These are phyloP conservation scores for Volucella bombylans DNA, from an alignment of 2,888 invertebrate genomes.

Conservation along the genomic window DNA sequence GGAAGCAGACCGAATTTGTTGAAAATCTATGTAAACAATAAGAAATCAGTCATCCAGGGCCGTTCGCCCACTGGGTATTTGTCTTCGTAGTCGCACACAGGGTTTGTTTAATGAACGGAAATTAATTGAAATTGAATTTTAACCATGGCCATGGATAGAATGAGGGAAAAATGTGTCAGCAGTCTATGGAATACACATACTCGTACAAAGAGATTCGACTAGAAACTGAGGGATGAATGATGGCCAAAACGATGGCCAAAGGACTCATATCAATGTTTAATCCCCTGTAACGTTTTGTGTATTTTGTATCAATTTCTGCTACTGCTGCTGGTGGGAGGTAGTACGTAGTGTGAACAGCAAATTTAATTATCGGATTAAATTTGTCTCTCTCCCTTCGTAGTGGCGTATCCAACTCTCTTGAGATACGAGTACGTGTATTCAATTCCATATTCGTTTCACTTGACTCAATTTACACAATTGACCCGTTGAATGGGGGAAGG, in stretches of 20 bases:
- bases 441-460: slow-evolving; percentile 57
- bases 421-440: slow-evolving; percentile 33
- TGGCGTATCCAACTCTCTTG: slow-evolving; percentile 30
- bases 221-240: slow-evolving; percentile 3
- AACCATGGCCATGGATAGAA: slow-evolving; percentile 45
- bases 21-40: slow-evolving; percentile 40
- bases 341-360: slow-evolving; percentile 69
- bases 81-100: slow-evolving; percentile 49
- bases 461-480: slow-evolving; percentile 66
- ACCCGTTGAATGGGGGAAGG: slow-evolving; percentile 1
- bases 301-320: slow-evolving; percentile 58
- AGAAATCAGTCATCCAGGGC: slow-evolving; percentile 45
- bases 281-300: slow-evolving; percentile 60
- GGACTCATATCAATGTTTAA: slow-evolving; percentile 16
- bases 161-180: slow-evolving; percentile 46
- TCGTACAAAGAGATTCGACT: no score
- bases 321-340: slow-evolving; percentile 32
- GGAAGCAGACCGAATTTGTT: slow-evolving; percentile 22
- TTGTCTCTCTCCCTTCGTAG: slow-evolving; percentile 27
- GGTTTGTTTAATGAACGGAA: slow-evolving; percentile 71
- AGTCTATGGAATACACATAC: slow-evolving; percentile 9
- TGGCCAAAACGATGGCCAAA: slow-evolving; percentile 15
- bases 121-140: slow-evolving; percentile 74
- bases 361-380: slow-evolving; percentile 73
- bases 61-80: slow-evolving; percentile 26